Evolutionary conservation across 1,140 invertebrate genomes (phyloP).

Genomic region (Gyrodactylus bullatarudis): DNA sequence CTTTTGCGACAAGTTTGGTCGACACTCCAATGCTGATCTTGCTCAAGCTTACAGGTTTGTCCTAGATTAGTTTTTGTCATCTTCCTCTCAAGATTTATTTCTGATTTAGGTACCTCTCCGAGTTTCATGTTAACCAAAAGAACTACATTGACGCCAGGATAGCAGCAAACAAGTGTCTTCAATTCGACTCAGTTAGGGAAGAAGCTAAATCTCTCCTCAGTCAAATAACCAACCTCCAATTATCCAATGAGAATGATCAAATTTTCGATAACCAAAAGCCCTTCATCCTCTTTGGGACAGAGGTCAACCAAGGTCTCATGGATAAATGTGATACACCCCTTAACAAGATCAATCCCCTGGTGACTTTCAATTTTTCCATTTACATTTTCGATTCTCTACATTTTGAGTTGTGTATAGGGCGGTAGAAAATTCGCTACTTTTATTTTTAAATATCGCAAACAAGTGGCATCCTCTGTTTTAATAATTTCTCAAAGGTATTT

Average conservation of each 20-base stretch:
- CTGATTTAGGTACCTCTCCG: no score
- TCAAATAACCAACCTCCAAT: not conserved
- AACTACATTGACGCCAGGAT: not conserved
- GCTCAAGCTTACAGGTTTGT: not conserved
- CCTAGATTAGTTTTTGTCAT: no score
- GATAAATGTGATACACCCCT: not conserved
- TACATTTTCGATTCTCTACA: not conserved
- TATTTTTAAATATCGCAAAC: no score
- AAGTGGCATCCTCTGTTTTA: no score
- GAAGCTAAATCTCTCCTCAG: not conserved
- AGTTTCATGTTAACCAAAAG: not conserved
- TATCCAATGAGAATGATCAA: not conserved
- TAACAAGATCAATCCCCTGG: not conserved
- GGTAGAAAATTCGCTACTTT: no score
- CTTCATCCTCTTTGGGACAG: not conserved
- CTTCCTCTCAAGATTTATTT: no score
- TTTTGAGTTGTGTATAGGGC: no score
- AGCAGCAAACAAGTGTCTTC: not conserved
- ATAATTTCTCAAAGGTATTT: no score
- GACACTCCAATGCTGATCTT: not conserved
- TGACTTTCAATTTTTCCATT: not conserved
- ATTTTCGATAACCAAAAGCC: not conserved
- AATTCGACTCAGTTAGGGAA: not conserved
- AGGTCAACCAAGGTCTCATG: not conserved
- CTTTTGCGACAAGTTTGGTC: not conserved